phyloP scores from a whole-genome alignment of 1,140 invertebrate species.

The Aphelenchoides besseyi region DNA sequence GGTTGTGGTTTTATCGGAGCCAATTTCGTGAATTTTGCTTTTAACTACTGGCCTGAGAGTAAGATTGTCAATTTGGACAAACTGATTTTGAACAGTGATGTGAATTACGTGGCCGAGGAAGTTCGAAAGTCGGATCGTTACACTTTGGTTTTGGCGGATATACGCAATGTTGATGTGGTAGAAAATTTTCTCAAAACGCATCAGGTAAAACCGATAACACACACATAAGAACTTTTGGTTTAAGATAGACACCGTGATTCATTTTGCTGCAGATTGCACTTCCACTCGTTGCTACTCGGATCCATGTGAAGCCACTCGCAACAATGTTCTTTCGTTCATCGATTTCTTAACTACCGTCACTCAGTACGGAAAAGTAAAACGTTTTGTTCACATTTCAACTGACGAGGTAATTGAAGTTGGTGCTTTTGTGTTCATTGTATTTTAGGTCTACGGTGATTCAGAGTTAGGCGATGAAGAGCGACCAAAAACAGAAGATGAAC shows the following conservation, averaged over 20 bases:
- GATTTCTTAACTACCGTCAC: constrained; percentile 55
- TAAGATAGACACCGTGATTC: constrained; percentile 60
- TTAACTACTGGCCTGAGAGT: constrained; percentile 41
- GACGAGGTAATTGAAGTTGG: constrained; percentile 58
- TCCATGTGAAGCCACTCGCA: constrained; percentile 56
- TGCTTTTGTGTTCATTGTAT: constrained; percentile 24
- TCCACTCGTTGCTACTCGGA: constrained; percentile 59
- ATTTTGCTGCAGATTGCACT: constrained; percentile 61
- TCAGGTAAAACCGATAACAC: constrained; percentile 27
- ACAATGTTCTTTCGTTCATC: constrained; percentile 60
- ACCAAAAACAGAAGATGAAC: constrained; percentile 46
- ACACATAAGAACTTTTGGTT: neutral
- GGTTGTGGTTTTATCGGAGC: constrained; percentile 62
- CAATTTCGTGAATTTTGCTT: constrained; percentile 59
- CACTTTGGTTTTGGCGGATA: constrained; percentile 52
- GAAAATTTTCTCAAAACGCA: constrained; percentile 40
- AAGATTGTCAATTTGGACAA: constrained; percentile 61
- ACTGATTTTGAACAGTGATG: constrained; percentile 59
- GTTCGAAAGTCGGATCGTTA: constrained; percentile 53
- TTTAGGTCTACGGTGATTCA: constrained; percentile 60
- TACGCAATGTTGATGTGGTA: constrained; percentile 48
- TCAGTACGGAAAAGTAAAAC: constrained; percentile 52
- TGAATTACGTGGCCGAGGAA: constrained; percentile 50
- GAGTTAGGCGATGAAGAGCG: constrained; percentile 44
- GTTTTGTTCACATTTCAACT: constrained; percentile 63